A percentile compares a stretch with the other conserved stretches of the same genome.
Conservation (phyloP, 2,888 invertebrate genomes). For the Chouioia cunea region DNA sequence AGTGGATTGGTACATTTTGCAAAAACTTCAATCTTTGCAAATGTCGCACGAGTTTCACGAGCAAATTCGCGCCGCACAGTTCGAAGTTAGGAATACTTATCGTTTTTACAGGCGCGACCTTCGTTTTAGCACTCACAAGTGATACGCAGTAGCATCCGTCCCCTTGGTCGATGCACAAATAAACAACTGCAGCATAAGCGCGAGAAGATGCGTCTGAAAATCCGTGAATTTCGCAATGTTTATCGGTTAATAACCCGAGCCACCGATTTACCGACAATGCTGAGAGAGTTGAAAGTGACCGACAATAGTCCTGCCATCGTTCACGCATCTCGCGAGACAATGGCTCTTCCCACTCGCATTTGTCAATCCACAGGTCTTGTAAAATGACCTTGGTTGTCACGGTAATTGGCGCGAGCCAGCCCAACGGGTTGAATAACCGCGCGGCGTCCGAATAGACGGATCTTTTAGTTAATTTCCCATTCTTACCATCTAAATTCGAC, state of each 20-base stretch:
- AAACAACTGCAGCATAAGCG: constrained; percentile 43
- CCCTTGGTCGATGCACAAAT: neutral
- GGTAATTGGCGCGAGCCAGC: constrained; percentile 38
- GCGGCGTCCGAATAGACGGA: constrained; percentile 19
- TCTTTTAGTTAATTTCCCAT: constrained; percentile 17
- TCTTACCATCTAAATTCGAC: neutral
- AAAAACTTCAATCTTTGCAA: constrained; percentile 5
- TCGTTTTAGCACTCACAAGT: constrained; percentile 26
- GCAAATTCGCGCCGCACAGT: constrained; percentile 28
- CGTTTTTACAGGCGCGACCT: constrained; percentile 39
- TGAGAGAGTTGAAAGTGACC: constrained; percentile 11
- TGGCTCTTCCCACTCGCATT: constrained; percentile 33
- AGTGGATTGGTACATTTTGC: constrained; percentile 10
- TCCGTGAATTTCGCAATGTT: constrained; percentile 32
- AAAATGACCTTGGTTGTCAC: constrained; percentile 44
- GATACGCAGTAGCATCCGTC: neutral
- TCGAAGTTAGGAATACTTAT: constrained; percentile 38
- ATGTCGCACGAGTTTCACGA: constrained; percentile 11
- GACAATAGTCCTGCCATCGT: constrained; percentile 26
- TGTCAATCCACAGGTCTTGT: constrained; percentile 43
- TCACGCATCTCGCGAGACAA: constrained; percentile 23
- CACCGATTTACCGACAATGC: constrained; percentile 22
- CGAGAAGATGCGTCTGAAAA: constrained; percentile 43
- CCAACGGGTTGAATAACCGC: constrained; percentile 42
- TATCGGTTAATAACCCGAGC: constrained; percentile 8